These are phyloP conservation scores for Ctenomys sociabilis DNA, from an alignment of 2,113 vertebrate species.

Conservation along the genomic window DNA sequence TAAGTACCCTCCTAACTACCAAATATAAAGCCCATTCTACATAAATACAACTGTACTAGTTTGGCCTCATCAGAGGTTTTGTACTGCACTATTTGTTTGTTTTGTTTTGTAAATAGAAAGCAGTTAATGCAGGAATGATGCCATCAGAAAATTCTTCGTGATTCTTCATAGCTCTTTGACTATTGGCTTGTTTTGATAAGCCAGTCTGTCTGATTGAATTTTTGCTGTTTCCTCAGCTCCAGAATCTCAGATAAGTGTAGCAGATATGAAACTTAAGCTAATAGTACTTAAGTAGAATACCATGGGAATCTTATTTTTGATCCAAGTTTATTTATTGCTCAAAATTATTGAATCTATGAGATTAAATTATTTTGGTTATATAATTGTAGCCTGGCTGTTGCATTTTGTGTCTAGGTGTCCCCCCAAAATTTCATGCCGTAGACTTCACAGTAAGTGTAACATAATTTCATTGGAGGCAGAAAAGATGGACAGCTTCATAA, in stretches of 20 bases:
- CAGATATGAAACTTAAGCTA: constrained; percentile 10
- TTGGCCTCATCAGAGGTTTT: constrained; percentile 56
- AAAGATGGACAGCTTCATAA: not conserved
- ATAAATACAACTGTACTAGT: constrained; percentile 43
- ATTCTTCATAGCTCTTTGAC: constrained; percentile 28
- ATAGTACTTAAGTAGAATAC: not conserved
- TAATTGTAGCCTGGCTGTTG: not conserved
- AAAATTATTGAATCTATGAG: not conserved
- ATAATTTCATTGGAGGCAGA: not conserved
- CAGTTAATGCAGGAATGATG: constrained; percentile 48
- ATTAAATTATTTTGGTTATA: constrained; percentile 4
- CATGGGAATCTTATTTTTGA: constrained; percentile 31
- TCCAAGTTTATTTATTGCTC: constrained; percentile 51
- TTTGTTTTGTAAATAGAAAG: constrained; percentile 70
- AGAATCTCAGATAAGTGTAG: constrained; percentile 61
- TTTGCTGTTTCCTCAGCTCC: not conserved
- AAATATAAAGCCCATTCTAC: constrained; percentile 55
- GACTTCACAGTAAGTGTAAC: not conserved
- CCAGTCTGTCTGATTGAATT: constrained; percentile 7
- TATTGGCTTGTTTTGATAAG: constrained; percentile 43
- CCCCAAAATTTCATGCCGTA: not conserved
- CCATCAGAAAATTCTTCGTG: constrained; percentile 52
- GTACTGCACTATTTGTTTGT: constrained; percentile 35
- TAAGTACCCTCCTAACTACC: constrained; percentile 25
- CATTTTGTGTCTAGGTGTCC: too few species aligned